Percentiles rank a stretch among this genome's conserved stretches.
Conservation (phyloP, 2,797 vertebrate species). For the Phaenicophaeus curvirostris region DNA sequence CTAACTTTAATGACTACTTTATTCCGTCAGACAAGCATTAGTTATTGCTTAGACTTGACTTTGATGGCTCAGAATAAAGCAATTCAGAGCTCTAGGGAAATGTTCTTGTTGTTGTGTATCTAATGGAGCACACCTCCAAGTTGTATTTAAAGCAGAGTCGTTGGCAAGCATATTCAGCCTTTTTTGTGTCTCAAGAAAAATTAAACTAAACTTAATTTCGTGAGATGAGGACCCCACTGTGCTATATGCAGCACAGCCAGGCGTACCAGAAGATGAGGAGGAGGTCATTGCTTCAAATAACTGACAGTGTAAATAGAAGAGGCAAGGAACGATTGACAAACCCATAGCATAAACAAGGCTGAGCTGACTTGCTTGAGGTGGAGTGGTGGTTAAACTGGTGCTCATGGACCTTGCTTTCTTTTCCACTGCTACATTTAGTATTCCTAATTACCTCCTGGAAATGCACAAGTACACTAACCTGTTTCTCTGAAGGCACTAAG, state of each 20-base stretch:
- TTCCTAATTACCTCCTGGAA: background rate
- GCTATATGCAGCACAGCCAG: background rate
- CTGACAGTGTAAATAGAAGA: background rate
- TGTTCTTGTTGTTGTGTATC: background rate
- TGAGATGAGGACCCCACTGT: background rate
- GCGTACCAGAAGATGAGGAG: fast-evolving
- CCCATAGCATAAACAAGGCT: background rate
- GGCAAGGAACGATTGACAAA: background rate
- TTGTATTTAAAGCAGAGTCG: background rate
- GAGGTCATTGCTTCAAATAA: background rate
- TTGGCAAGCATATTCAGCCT: background rate
- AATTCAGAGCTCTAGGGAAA: background rate
- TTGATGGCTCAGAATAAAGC: constrained; percentile 2
- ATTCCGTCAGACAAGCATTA: constrained; percentile 7
- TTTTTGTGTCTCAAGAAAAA: background rate
- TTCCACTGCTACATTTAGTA: background rate
- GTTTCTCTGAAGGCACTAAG: background rate
- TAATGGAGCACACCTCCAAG: background rate
- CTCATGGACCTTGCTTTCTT: background rate
- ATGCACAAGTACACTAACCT: fast-evolving
- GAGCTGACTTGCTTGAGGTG: background rate
- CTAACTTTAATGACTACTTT: constrained; percentile 5
- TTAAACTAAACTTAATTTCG: background rate
- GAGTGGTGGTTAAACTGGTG: background rate
- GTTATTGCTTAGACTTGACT: background rate